Evolutionary conservation across 2,113 vertebrate genomes (phyloP).

Genomic region (Odocoileus virginianus): DNA sequence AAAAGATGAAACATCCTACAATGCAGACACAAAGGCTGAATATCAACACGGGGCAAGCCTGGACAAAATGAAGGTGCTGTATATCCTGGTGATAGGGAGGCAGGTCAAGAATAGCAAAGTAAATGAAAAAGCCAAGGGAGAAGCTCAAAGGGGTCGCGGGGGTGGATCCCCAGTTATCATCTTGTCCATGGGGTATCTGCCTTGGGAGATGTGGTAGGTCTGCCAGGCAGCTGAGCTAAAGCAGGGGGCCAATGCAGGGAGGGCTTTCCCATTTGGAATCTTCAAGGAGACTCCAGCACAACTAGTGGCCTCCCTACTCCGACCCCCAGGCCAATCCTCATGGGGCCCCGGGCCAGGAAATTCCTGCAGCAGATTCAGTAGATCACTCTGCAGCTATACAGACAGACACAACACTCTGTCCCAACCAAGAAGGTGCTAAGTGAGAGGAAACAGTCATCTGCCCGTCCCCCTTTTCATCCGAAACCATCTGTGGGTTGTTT

Average conservation of each 20-base stretch:
- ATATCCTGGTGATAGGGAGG: not conserved
- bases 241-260: not conserved
- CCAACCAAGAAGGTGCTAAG: constrained; percentile 33
- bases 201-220: not conserved
- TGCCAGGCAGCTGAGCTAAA: not conserved
- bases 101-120: not conserved
- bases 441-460: constrained; percentile 61
- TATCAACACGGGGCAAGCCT: not conserved
- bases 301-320: not conserved
- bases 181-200: not conserved
- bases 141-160: not conserved
- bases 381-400: constrained; percentile 61
- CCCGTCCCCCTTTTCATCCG: not conserved
- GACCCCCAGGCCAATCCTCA: not conserved
- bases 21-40: not conserved
- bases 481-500: constrained; percentile 34
- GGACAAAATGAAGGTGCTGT: not conserved
- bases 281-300: not conserved
- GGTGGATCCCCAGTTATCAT: not conserved
- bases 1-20: not conserved
- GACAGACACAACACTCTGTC: constrained; percentile 60
- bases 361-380: constrained; percentile 53
- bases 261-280: not conserved
- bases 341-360: constrained; percentile 46
- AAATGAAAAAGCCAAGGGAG: constrained; percentile 1